Percentiles rank a stretch among this genome's conserved stretches.
Conservation (phyloP, 1,140 invertebrate genomes). For the Camponotus vicinus region DNA sequence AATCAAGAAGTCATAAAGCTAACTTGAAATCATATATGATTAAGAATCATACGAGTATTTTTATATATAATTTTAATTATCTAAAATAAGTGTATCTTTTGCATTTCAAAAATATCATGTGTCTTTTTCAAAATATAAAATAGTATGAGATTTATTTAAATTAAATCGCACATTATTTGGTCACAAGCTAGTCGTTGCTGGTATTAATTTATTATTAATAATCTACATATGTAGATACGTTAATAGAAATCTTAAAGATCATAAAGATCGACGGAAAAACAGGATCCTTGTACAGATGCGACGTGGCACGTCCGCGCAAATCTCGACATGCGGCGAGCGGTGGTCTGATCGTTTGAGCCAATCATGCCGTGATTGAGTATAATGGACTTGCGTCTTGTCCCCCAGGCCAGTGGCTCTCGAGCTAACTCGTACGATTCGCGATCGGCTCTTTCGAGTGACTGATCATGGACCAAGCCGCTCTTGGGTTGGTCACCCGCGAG, state of each 20-base stretch:
- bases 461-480: constrained; percentile 64
- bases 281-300: constrained; percentile 69
- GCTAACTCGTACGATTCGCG: constrained; percentile 48
- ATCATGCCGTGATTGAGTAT: constrained; percentile 85
- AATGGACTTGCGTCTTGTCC: constrained; percentile 87
- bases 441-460: constrained; percentile 51
- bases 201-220: background rate
- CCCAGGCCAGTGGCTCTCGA: constrained; percentile 84
- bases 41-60: background rate
- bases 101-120: background rate
- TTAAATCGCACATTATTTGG: too few species aligned
- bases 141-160: background rate
- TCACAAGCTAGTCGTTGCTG: background rate
- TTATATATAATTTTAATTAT: background rate
- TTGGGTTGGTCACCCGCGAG: constrained; percentile 83
- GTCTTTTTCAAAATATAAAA: background rate
- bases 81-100: background rate
- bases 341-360: constrained; percentile 86
- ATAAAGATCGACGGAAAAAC: constrained; percentile 8
- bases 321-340: constrained; percentile 79
- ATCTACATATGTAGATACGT: background rate
- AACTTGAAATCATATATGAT: background rate
- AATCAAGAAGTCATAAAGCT: constrained; percentile 10
- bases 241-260: background rate
- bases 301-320: constrained; percentile 72